Percentiles rank a stretch among this genome's conserved stretches.
Conservation (phyloP, 30 jellyfish, hydroid and myxozoan genomes). For the Chrysaora quinquecirrha region DNA sequence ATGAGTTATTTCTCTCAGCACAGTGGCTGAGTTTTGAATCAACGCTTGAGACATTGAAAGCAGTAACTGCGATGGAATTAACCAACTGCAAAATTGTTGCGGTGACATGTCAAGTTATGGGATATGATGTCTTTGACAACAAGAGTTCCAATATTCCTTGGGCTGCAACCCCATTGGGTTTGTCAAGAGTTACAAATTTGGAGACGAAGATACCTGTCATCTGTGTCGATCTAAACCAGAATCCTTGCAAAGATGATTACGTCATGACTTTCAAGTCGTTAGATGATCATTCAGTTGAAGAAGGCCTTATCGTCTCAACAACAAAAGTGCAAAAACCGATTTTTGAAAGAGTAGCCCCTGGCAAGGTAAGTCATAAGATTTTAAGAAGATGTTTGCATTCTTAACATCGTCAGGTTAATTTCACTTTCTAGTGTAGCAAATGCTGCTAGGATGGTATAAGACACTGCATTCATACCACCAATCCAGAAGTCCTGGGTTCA, state of each 20-base stretch:
- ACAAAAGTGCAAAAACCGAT: constrained; percentile 10
- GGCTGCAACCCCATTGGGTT: constrained; percentile 68
- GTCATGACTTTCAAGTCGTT: constrained; percentile 20
- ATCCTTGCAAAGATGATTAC: constrained; percentile 41
- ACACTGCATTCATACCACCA: too few relatives aligned
- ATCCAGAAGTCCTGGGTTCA: too few relatives aligned
- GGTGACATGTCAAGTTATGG: constrained; percentile 27
- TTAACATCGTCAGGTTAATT: too few relatives aligned
- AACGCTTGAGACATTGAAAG: constrained; percentile 45
- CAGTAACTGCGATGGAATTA: constrained; percentile 8
- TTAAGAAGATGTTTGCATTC: too few relatives aligned
- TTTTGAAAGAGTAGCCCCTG: constrained; percentile 31
- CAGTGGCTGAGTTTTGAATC: constrained; percentile 72
- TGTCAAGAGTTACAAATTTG: constrained; percentile 57
- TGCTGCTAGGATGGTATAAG: too few relatives aligned
- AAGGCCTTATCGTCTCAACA: constrained; percentile 30
- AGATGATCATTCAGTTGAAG: constrained; percentile 28
- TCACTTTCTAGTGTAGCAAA: too few relatives aligned
- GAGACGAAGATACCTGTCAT: constrained; percentile 60
- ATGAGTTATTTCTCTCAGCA: constrained; percentile 22
- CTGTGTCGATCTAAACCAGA: constrained; percentile 27
- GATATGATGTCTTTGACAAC: constrained; percentile 3
- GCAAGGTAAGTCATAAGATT: not conserved
- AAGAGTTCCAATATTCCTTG: constrained; percentile 40
- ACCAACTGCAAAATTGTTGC: constrained; percentile 29